A percentile compares a stretch with the other conserved stretches of the same genome.
Conservation (phyloP, 2,888 invertebrate species). For the Zhuqinia jingwanae region DNA sequence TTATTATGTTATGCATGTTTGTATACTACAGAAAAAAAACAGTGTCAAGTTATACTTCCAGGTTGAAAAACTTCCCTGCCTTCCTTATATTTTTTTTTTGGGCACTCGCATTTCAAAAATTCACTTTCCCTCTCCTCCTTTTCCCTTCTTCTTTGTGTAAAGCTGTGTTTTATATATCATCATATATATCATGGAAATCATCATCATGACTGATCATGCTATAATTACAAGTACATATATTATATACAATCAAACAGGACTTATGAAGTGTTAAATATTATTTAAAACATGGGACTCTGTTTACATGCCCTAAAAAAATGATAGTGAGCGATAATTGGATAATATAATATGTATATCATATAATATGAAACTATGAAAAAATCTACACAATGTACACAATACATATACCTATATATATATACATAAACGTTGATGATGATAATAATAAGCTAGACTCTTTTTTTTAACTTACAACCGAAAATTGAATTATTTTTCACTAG, state of each 20-base stretch:
- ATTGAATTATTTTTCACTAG: no score
- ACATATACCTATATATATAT: no score
- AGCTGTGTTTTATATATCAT: constrained; percentile 24
- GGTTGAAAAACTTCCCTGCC: not conserved
- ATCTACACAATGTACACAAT: constrained; percentile 34
- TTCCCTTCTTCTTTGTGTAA: constrained; percentile 39
- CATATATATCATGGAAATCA: constrained; percentile 15
- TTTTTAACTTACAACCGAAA: no score
- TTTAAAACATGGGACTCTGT: constrained; percentile 31
- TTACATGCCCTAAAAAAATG: constrained; percentile 15
- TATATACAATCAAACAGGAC: constrained; percentile 15
- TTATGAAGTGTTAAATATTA: constrained; percentile 38
- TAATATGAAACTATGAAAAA: constrained; percentile 44
- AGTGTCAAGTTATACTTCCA: constrained; percentile 24
- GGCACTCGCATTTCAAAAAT: not conserved
- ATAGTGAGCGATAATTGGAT: constrained; percentile 38
- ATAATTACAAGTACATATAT: not conserved
- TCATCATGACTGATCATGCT: constrained; percentile 7
- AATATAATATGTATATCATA: not conserved
- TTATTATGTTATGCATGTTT: no score
- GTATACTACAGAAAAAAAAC: no score
- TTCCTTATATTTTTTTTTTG: no score
- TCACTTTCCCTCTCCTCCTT: constrained; percentile 16
- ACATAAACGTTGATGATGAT: constrained; percentile 15
- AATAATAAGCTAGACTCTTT: no score